A percentile compares a stretch with the other conserved stretches of the same genome.
Conservation (phyloP, 2,888 invertebrate species). For the Aspidiotus rigidus region DNA sequence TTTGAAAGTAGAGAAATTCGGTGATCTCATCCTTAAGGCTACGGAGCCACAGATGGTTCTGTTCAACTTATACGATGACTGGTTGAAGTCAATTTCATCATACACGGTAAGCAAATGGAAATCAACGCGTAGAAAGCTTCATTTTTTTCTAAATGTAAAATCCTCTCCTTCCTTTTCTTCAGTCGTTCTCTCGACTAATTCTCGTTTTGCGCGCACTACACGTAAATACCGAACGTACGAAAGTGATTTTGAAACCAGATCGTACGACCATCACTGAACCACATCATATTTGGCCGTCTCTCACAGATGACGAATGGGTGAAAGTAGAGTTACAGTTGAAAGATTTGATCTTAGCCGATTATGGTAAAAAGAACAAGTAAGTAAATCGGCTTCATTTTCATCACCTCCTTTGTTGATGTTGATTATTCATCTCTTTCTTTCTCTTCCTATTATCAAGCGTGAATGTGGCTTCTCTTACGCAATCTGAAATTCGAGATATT, state of each 20-base stretch:
- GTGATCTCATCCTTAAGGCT: conserved; percentile 95
- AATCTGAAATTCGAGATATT: conserved; percentile 98
- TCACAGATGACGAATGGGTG: conserved; percentile 98
- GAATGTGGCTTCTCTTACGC: conserved; percentile 96
- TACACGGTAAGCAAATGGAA: conserved; percentile 62
- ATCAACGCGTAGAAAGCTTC: too few species aligned
- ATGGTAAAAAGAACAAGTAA: conserved; percentile 98
- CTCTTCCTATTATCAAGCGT: conserved; percentile 52
- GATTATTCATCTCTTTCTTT: too few species aligned
- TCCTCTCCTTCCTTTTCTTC: conserved; percentile 34
- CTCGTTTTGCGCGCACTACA: conserved; percentile 92
- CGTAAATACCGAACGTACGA: conserved; percentile 97
- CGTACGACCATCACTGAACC: conserved; percentile 98
- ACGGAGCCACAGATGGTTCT: conserved; percentile 99
- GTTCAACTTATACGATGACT: conserved; percentile 98
- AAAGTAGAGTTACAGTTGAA: conserved; percentile 97
- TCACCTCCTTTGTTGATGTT: background rate
- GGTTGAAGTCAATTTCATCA: conserved; percentile 98
- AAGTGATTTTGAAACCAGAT: conserved; percentile 96
- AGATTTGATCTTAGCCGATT: conserved; percentile 96
- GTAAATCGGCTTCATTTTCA: background rate
- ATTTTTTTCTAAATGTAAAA: background rate
- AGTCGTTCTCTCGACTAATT: conserved; percentile 93
- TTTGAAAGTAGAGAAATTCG: conserved; percentile 97
- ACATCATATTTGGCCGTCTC: conserved; percentile 98